phyloP scores from a whole-genome alignment of 2,797 vertebrate genomes.

The Danio albolineatus region DNA sequence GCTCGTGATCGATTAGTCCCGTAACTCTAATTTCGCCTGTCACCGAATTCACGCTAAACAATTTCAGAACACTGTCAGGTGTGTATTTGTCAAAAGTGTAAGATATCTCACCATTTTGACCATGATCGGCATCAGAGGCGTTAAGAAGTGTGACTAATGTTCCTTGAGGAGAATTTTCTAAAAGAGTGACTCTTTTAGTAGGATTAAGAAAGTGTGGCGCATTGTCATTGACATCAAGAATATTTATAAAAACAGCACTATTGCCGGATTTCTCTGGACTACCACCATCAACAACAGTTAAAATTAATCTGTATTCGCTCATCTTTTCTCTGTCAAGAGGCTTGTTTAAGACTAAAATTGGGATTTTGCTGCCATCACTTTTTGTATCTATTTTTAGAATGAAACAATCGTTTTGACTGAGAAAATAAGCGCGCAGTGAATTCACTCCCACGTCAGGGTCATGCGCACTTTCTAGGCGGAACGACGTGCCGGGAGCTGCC shows the following conservation, averaged over 20 bases:
- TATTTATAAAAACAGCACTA: conserved; percentile 71
- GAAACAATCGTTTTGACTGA: conserved; percentile 78
- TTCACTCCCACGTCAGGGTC: conserved; percentile 83
- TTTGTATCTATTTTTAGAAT: conserved; percentile 79
- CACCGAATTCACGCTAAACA: conserved; percentile 76
- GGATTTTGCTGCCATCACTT: conserved; percentile 81
- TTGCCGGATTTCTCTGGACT: conserved; percentile 76
- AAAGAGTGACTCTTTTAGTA: conserved; percentile 74
- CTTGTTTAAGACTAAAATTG: conserved; percentile 80
- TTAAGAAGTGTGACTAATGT: conserved; percentile 80
- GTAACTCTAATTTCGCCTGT: conserved; percentile 78
- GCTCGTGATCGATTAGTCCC: conserved; percentile 79
- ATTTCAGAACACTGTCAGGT: conserved; percentile 67
- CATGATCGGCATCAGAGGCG: conserved; percentile 82
- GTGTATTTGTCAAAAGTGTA: conserved; percentile 84
- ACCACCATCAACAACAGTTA: conserved; percentile 81
- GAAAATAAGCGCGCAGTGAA: conserved; percentile 75
- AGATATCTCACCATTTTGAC: conserved; percentile 77
- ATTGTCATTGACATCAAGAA: conserved; percentile 85
- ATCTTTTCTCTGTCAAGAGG: conserved; percentile 82
- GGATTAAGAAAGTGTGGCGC: conserved; percentile 77
- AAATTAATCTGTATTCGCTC: conserved; percentile 72
- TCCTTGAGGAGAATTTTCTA: conserved; percentile 76
- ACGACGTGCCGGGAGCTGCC: conserved; percentile 73
- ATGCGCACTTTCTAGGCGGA: conserved; percentile 81